Evolutionary conservation across 2,888 invertebrate species (phyloP), one percentile per base, ranked within the genome.

Genomic region (Arrhopalites spinosus): DNA sequence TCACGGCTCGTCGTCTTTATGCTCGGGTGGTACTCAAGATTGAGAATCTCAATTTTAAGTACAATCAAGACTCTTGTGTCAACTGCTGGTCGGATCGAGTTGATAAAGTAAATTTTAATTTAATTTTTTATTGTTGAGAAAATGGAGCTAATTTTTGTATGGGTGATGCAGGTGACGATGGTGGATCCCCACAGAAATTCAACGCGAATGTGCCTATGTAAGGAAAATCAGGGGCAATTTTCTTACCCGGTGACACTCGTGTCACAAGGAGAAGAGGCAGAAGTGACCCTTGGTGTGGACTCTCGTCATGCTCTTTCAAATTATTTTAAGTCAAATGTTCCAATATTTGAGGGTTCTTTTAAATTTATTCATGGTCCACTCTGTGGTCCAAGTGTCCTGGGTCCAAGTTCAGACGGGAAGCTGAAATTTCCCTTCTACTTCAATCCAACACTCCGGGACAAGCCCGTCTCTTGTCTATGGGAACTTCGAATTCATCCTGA

Each of bases 11-110:
- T 76, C 87, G 94, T 29, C 88, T 94, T 1, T 94, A 90, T 83
- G 93, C 94, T 0, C 88, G 94, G 77, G 92, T 94, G 15, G 92
- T 94, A 20, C 86, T 95, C 71, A 93, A 91, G 0, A 89, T 93
- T 27, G 88, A 90, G 76, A 90, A 90, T 77, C 91, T 94, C n/a
- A 91, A 91, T 81, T 94, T 94, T 84, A 94, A 94, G 88, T 92
- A 92, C 84, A 92, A 91, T 77, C 90, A 91, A 66, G 92, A 92
- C 0, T 90, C 92, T 61, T 94, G 94, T 84, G 90, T 91, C n/a
- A 91, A 92, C 80, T 95, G 95, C 82, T 91, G 94, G 86, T 93
- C 93, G 84, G 94, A 94, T 82, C 89, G 93, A 13, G 93, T 93
- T 25, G 94, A 95, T 83, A 93, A 93, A 83, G 86, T 94, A 45